Evolutionary conservation across 2,113 vertebrate genomes (phyloP), one percentile per base, ranked within the genome.

Genomic region (Cebidichthys violaceus): DNA sequence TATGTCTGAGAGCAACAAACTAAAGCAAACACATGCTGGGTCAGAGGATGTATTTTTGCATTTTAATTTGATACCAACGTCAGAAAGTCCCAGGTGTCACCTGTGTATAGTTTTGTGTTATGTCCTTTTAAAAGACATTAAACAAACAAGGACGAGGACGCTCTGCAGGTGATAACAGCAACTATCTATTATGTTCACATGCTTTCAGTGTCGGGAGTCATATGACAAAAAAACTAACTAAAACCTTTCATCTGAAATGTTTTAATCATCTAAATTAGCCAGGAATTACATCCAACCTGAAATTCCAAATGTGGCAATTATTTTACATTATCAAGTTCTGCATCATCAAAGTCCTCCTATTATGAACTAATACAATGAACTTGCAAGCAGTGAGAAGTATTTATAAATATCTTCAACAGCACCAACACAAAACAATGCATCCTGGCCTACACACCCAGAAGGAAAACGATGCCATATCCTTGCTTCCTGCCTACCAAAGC

Each of bases 31-130:
- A 75, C 78, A 82, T 86, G 81, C 81, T 82, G 84, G 55, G 80
- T 55, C 31, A 47, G 57, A 66, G 5, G 39, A 75, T 75, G 39
- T n/a, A 67, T 78, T 84, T 83, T 87, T 87, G 85, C 81, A 88
- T 89, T 82, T 89, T 92, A 88, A 87, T 57, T 86, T 78, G 31
- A 75, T 61, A 45, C 50, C 62, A 88, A 88, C 68, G 82, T 88
- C 84, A 87, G 70, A 13, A 59, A 86, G 70, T 83, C 24, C 57
- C 27, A 67, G 65, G 17, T 62, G 74, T 73, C 73, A 70, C 47
- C 67, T 83, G 50, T 66, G 54, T 37, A 71, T 4, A 65, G 66
- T 77, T 85, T 54, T 55, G 70, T 73, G 24, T 50, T 13, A 59
- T 69, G 45, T n/a, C 15, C 39, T 87, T 74, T 85, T 68, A 41